A percentile compares a stretch with the other conserved stretches of the same genome.
These are phyloP conservation scores for Prunella strophiata DNA, from an alignment of 2,797 vertebrate genomes.

Conservation along the genomic window DNA sequence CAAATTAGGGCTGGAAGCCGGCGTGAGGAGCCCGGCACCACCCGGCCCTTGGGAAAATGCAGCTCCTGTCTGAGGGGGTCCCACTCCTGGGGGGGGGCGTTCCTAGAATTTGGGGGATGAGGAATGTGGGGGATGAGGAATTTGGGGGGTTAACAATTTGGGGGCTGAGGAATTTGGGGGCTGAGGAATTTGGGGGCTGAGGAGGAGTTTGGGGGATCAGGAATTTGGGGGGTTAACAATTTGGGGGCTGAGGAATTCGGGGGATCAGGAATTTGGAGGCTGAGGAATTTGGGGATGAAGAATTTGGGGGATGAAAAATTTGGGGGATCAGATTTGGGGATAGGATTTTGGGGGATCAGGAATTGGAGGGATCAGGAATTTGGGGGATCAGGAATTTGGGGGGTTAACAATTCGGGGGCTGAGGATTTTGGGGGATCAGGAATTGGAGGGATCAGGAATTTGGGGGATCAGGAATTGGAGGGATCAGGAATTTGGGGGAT, in stretches of 20 bases:
- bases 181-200: accelerated
- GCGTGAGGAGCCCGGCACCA: neutral
- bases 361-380: neutral
- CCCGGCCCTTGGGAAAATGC: neutral
- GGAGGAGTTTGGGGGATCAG: too few species aligned
- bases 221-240: accelerated
- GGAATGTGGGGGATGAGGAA: too few species aligned
- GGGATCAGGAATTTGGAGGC: neutral
- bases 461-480: accelerated
- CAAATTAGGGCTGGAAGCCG: neutral
- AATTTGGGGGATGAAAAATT: too few species aligned
- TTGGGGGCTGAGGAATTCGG: accelerated
- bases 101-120: too few species aligned
- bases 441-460: accelerated
- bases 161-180: too few species aligned
- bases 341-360: too few species aligned
- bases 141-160: too few species aligned
- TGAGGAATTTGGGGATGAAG: neutral
- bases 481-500: accelerated
- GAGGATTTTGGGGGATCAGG: neutral
- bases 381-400: too few species aligned
- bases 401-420: neutral
- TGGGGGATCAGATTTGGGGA: accelerated
- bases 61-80: neutral
- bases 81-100: accelerated